Percentiles rank a stretch among this genome's conserved stretches.
These are phyloP conservation scores for Tympanuchus pallidicinctus DNA, from an alignment of 2,113 vertebrate genomes.

Conservation along the genomic window DNA sequence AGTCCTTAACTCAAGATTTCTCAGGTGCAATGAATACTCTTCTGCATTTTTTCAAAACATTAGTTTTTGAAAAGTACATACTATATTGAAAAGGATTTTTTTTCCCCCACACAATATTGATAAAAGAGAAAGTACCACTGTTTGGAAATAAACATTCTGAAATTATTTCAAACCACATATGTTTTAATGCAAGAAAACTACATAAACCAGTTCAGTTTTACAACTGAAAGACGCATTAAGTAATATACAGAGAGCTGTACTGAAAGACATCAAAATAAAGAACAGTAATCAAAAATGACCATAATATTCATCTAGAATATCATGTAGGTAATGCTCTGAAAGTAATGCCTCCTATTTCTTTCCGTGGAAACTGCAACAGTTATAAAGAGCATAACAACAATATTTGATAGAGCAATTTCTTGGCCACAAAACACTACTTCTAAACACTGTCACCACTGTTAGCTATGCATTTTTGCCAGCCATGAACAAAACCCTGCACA, in stretches of 20 bases:
- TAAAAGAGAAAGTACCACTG: background rate
- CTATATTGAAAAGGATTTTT: background rate
- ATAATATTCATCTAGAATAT: background rate
- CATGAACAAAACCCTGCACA: too few species aligned
- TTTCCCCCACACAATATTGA: background rate
- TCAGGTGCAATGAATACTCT: background rate
- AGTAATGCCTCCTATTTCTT: too few species aligned
- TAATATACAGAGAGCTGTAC: background rate
- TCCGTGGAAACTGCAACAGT: too few species aligned
- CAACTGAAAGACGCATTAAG: conserved; percentile 25
- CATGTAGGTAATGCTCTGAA: too few species aligned
- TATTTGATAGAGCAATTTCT: too few species aligned
- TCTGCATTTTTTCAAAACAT: background rate
- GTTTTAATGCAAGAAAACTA: conserved; percentile 21
- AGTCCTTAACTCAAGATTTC: background rate
- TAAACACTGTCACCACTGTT: too few species aligned
- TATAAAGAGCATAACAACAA: too few species aligned
- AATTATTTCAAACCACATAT: conserved; percentile 30
- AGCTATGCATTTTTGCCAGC: background rate
- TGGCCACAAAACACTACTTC: too few species aligned
- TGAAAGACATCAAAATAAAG: conserved; percentile 29
- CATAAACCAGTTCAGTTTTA: conserved; percentile 34
- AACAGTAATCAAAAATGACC: background rate
- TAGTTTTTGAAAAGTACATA: background rate
- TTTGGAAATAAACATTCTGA: conserved; percentile 16